Percentiles rank a stretch among this genome's conserved stretches.
Evolutionary conservation across 2,113 vertebrate species (phyloP).

Genomic region (Emydura subglobosa): DNA sequence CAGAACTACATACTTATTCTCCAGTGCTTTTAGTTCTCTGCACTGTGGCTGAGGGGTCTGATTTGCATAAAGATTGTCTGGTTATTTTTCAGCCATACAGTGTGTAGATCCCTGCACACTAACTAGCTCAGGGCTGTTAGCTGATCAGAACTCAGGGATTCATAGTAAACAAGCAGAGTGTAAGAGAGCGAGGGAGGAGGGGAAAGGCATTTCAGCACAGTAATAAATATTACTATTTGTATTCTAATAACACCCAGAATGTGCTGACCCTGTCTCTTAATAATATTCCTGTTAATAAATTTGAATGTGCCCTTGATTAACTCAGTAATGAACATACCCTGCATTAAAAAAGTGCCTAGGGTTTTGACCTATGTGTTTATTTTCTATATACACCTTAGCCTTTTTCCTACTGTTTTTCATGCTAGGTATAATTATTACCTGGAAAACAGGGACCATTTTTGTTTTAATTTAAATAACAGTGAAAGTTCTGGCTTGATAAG

Average conservation of each 20-base stretch:
- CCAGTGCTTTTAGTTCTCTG: not conserved
- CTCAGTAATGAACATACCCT: not conserved
- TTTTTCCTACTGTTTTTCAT: not conserved
- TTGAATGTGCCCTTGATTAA: not conserved
- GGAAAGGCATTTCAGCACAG: not conserved
- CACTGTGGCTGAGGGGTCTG: not conserved
- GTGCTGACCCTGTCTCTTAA: not conserved
- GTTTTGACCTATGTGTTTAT: not conserved
- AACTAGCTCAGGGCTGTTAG: not conserved
- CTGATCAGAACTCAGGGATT: not conserved
- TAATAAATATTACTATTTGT: not conserved
- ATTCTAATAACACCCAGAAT: not conserved
- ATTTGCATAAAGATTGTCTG: not conserved
- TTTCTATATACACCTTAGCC: not conserved
- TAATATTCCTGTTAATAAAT: not conserved
- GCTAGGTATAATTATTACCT: not conserved
- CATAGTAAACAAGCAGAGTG: not conserved
- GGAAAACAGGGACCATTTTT: not conserved
- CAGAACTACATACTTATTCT: not conserved
- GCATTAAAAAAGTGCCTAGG: not conserved
- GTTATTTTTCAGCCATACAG: not conserved
- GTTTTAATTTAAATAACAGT: not conserved
- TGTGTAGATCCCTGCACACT: not conserved
- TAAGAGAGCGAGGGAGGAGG: not conserved
- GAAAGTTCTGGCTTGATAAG: not conserved